These are phyloP conservation scores for Polypedilum pembai DNA, from an alignment of 1,140 invertebrate genomes.

Conservation along the genomic window DNA sequence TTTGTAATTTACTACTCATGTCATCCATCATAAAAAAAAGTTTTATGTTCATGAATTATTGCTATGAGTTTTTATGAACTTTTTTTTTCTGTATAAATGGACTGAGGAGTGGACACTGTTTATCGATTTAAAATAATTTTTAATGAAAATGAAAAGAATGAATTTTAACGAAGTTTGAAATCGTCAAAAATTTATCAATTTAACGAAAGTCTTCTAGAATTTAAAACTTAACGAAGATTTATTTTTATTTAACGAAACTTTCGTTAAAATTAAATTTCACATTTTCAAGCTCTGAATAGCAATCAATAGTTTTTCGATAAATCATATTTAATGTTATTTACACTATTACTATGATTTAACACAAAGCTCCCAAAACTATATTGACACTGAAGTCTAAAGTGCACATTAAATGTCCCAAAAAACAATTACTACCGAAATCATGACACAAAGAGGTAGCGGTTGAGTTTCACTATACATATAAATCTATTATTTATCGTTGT, in stretches of 20 bases:
- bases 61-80: no score
- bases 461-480: background rate
- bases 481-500: slow-evolving; percentile 9
- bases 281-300: background rate
- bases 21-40: background rate
- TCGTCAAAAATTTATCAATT: no score
- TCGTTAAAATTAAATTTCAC: background rate
- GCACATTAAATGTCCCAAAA: slow-evolving; percentile 1
- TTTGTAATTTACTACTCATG: background rate
- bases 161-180: background rate
- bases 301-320: background rate
- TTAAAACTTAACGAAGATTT: no score
- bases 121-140: background rate
- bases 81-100: no score
- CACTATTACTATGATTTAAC: no score
- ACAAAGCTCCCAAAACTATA: no score
- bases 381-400: background rate
- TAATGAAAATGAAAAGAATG: background rate
- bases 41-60: background rate
- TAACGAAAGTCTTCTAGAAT: no score
- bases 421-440: slow-evolving; percentile 6
- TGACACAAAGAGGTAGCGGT: no score
- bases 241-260: no score
- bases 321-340: no score
- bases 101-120: no score